Evolutionary conservation across 2,113 vertebrate genomes (phyloP), one percentile per base, ranked within the genome.

Genomic region (Ciconia maguari): DNA sequence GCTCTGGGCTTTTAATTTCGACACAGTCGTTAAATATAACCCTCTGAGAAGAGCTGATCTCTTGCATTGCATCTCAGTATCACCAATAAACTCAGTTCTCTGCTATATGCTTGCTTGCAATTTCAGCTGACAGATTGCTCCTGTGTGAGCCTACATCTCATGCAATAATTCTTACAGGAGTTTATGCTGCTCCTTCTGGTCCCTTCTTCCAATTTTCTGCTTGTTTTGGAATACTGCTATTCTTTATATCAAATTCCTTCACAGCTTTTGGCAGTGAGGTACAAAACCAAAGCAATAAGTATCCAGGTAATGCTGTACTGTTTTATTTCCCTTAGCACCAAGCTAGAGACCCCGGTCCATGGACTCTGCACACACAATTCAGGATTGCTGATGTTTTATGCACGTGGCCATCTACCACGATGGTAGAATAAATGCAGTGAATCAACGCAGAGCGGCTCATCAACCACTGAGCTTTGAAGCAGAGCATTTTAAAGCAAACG

Each of bases 291-390:
- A 46, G 32, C 36, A 46, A 5, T 11, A 32, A 32, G 25, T 0
- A 1, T 8, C 24, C 15, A 27, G 24, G 5, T 46, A 49, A 57
- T 29, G 29, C 10, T 55, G 36, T 6, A 44, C 19, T 18, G 25
- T 78, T 51, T 90, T 62, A 44, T 52, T 57, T 62, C 65, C 58
- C 27, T 34, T 55, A 32, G 8, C 24, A 41, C 22, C 25, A 54
- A 54, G 22, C 4, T 22, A 34, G 34, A 71, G 25, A 29, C 7
- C 3, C 34, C 0, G 0, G 8, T 41, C 8, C 29, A 36, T 4
- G 15, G 51, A 27, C 29, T 19, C 42, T 44, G 8, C 29, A 48
- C 6, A 9, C 1, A 4, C 1, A 0, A 8, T 15, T 60, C 10
- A 24, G 51, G 13, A 25, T 13, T n/a, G 29, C 8, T 30, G 20